Evolutionary conservation across 1,140 invertebrate genomes (phyloP).

Genomic region (Chironomus striatipennis): DNA sequence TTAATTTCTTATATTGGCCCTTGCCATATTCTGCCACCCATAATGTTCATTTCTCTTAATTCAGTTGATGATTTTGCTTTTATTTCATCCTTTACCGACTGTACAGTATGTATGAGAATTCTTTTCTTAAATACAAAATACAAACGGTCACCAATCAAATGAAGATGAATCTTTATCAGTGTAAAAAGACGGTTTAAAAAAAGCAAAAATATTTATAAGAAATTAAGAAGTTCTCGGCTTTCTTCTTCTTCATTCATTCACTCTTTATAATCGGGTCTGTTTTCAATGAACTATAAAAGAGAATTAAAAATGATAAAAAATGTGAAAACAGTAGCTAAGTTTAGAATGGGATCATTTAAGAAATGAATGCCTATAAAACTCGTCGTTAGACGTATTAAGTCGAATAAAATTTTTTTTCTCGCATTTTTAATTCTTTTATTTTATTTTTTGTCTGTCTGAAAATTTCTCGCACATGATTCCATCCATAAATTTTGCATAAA

Average conservation of each 20-base stretch:
- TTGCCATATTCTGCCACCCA: not conserved
- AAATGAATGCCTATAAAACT: too few relatives aligned
- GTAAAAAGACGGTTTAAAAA: not conserved
- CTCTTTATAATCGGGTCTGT: not conserved
- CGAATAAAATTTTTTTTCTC: too few relatives aligned
- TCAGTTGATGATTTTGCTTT: not conserved
- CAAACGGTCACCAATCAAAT: not conserved
- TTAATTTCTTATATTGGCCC: not conserved
- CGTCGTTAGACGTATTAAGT: too few relatives aligned
- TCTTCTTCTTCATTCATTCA: not conserved
- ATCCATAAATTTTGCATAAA: too few relatives aligned
- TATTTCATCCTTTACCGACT: not conserved
- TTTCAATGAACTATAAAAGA: not conserved
- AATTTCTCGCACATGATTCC: too few relatives aligned
- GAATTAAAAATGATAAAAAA: not conserved
- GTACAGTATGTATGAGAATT: not conserved
- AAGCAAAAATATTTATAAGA: not conserved
- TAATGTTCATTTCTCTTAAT: not conserved
- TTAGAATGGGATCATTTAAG: too few relatives aligned
- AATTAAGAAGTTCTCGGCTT: not conserved
- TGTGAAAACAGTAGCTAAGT: not conserved
- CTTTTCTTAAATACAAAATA: not conserved
- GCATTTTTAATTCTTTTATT: too few relatives aligned
- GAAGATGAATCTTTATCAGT: not conserved
- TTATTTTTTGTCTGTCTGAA: too few relatives aligned